Base-by-base conservation (phyloP, 2,888 invertebrate genomes). In the Drosophila anceps region DNA sequence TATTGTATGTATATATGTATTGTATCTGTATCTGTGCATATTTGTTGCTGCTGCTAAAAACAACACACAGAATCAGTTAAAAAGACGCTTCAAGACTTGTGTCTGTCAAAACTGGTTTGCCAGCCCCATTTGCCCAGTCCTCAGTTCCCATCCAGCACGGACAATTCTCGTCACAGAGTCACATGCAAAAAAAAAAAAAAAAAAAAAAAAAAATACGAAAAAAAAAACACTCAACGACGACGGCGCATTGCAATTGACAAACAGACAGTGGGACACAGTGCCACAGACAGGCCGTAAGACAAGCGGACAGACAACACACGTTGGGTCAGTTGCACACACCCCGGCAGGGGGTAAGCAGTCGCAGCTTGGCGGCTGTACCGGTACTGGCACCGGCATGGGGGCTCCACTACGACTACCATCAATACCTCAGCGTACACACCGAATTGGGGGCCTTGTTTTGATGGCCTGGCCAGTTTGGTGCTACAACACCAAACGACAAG, bases 61-160 rank as follows among this genome's bases (percentile, higher is more conserved):
- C 73, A 79, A 73, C 85, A 79, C 75, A 84, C 88, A 81, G 84
- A 85, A 89, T 85, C 84, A 89, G 84, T 85, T 85, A 85, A 85
- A 84, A 84, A 85, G 90, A 84, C 89, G 88, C 87, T 84, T 84
- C 89, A 89, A 84, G 90, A 73, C 84, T 89, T 84, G 84, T 87
- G 88, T 84, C 87, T 84, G 90, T 89, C 89, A 87, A 87, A 85
- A 85, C 84, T 85, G 84, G 84, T 85, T 85, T 84, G 82, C 75
- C 87, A 84, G 85, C 68, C 76, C 71, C 76, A 81, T 79, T 72
- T 66, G 66, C 66, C 64, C 81, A 71, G 63, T 83, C 66, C 76
- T 61, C 73, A 62, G 61, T 72, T 81, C 82, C 73, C 80, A 83
- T 80, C 81, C 84, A 86, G 84, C 84, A 87, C 87, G 87, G 87